Base-by-base conservation (phyloP, 2,888 invertebrate genomes). In the Drosophila silvestris region DNA sequence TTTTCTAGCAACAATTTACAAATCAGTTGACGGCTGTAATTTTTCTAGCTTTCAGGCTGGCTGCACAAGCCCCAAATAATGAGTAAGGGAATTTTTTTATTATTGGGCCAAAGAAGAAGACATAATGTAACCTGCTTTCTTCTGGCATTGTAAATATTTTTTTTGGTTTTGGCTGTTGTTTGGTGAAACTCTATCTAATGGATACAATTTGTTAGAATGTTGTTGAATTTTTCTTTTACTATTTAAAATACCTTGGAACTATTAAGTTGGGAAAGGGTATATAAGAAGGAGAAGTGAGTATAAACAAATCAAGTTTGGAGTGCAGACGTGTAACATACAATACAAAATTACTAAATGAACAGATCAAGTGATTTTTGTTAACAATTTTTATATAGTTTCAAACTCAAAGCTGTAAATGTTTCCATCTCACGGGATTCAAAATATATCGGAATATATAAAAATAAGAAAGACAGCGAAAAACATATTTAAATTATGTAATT, bases 191-290 rank as follows among this genome's bases (percentile, higher is more conserved):
- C 33, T 70, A 74, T 77, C 62, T 81, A 75, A 83, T 70, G 65
- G 58, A n/a, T 32, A 70, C 73, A 82, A 83, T 81, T 82, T 82
- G 83, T 83, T 63, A 83, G 83, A 82, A 82, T 76, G 71, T 47
- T 73, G 30, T 53, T 74, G 22, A 62, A 64, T 70, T 80, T 69
- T 74, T 63, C 52, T 63, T 47, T 54, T 54, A 32, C 35, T 26
- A 32, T 51, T 50, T 51, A 26, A 19, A 6, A 59, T 44, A 52
- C 50, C 33, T 50, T 41, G n/a, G 12, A 33, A 5, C 14, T 44
- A 16, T 44, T 22, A n/a, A 22, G 39, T 39, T 12, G 22, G 3
- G 22, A 47, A 32, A 30, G 41, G 22, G 22, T 58, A 47, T 30
- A 26, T 32, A 19, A 19, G 22, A 16, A 7, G 4, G 7, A 6